Evolutionary conservation across 2,888 invertebrate species (phyloP), one percentile per base, ranked within the genome.

Genomic region (Phaonia tiefii): DNA sequence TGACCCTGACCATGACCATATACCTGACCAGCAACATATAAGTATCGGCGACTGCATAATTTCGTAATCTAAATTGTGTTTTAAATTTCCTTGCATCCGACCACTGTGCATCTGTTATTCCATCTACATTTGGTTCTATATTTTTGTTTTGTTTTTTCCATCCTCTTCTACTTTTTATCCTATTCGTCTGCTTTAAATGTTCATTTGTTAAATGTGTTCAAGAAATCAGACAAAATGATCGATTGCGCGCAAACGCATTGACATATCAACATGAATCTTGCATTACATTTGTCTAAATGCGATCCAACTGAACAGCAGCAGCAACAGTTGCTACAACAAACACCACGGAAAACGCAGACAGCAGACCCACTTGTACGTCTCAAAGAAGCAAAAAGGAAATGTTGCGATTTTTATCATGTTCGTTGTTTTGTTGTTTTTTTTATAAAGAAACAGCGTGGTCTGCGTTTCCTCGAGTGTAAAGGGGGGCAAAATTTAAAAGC

Each of bases 181-280:
- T 20, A 8, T 51, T 51, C 49, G 72, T 78, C 65, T 78, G 63
- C 37, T 31, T 75, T 78, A 73, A 81, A 78, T 75, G 81, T 81
- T 75, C 81, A 81, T 81, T 81, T 81, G 81, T 78, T 81, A 78
- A 81, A 78, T 81, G 75, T 81, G 78, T 73, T 81, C 78, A 78
- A 75, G 75, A 81, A 81, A 81, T 81, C 81, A 81, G 81, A 81
- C 81, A 78, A 81, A 78, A 89, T 89, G 88, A 89, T 88, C 89
- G 88, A 88, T 89, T 87, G 88, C 89, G 88, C 89, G 89, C 89
- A 89, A 89, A 88, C 86, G 86, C 88, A 88, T 86, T 89, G 89
- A 89, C 88, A 87, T 88, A 87, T 87, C 82, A 79, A 82, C 83
- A 82, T 84, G 79, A 82, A 84, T 83, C 82, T 79, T 82, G 79